Base-by-base conservation (phyloP, 2,113 vertebrate genomes). In the Ochotona curzoniae region DNA sequence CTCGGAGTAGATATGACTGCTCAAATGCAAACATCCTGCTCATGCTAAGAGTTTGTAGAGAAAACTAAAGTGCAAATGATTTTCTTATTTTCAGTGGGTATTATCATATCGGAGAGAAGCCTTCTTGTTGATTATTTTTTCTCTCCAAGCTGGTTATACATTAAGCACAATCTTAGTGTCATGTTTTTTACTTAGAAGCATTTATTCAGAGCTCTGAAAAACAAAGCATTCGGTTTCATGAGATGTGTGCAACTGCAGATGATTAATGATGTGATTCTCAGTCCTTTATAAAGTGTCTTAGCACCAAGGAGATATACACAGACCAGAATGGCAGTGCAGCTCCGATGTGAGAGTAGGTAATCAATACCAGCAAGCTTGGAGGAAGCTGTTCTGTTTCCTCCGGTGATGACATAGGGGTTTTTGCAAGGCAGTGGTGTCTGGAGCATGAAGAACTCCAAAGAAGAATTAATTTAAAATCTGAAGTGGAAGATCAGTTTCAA, bases 401-500 rank as follows among this genome's bases (percentile, higher is more conserved):
- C 97, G 97, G 98, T 98, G 97, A 98, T 98, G 98, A 97, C 97
- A 97, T 70, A 96, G 97, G 97, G 38, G 44, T 95, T 96, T 98
- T 98, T 98, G 96, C 96, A 97, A 98, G 97, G 97, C 96, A 97
- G 97, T 97, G 69, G 95, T 97, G 96, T 98, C 95, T 98, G 97
- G 96, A 98, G 98, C 98, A 97, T 98, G 98, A 98, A 98, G 97
- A 98, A 97, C 98, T 98, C 98, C 97, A 96, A 98, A 98, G 97
- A 98, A 97, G 97, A 98, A 99, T 99, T 99, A 98, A 99, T 99
- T 99, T 99, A 98, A 98, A 98, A 98, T 98, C 98, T 98, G 97
- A 96, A 98, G 97, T 98, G 97, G 97, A 98, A 98, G 98, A 99
- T 99, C 98, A 98, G 98, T 98, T 99, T 99, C 98, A 99, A 98